These are phyloP conservation scores for Holacanthella duospinosa DNA, from an alignment of 2,888 invertebrate genomes.

Conservation along the genomic window DNA sequence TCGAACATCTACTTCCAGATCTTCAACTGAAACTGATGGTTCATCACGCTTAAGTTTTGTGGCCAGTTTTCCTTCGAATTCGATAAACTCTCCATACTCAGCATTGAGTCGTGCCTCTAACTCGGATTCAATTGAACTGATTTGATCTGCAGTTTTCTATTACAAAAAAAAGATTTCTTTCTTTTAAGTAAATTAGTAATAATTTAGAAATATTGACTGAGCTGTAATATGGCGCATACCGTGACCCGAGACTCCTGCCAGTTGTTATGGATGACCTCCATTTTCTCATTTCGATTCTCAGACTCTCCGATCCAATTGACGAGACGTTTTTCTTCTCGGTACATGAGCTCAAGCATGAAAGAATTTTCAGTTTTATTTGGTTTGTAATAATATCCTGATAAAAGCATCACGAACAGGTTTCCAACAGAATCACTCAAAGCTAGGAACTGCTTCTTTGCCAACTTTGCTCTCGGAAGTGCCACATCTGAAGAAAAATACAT, in stretches of 20 bases:
- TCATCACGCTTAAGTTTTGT: constrained; percentile 27
- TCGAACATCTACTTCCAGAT: constrained; percentile 23
- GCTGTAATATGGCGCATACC: no score
- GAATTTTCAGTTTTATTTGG: constrained; percentile 23
- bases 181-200: neutral
- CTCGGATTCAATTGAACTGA: constrained; percentile 21
- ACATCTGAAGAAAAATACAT: constrained; percentile 10
- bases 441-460: constrained; percentile 32
- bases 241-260: constrained; percentile 13
- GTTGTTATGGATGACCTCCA: constrained; percentile 10
- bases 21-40: constrained; percentile 26
- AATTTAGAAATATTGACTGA: neutral
- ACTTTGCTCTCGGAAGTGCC: constrained; percentile 27
- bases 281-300: constrained; percentile 16
- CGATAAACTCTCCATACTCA: constrained; percentile 32
- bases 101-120: constrained; percentile 24
- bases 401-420: constrained; percentile 24
- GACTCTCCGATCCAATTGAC: constrained; percentile 22
- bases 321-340: constrained; percentile 30
- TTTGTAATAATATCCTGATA: constrained; percentile 30
- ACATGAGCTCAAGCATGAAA: constrained; percentile 31
- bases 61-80: constrained; percentile 24
- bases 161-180: neutral
- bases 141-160: constrained; percentile 28
- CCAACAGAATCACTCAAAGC: constrained; percentile 31